These are phyloP conservation scores for Melieria picta DNA, from an alignment of 2,888 invertebrate species.

Conservation along the genomic window DNA sequence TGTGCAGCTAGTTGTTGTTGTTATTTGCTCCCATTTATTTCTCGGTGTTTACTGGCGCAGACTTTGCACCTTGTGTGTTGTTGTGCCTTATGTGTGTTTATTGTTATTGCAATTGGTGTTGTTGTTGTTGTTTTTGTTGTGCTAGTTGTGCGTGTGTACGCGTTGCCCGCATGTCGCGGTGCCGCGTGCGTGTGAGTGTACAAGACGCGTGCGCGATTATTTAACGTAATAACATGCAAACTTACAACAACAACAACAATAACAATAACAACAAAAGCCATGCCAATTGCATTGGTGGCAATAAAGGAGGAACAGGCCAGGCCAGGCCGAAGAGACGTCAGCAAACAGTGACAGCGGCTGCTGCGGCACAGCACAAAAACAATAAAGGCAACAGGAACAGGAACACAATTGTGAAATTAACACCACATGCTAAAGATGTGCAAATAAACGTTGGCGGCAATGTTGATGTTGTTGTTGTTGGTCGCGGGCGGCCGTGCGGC, in stretches of 20 bases:
- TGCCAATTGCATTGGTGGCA: constrained; percentile 2
- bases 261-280: constrained; percentile 8
- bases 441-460: constrained; percentile 17
- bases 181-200: constrained; percentile 1
- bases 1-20: neutral
- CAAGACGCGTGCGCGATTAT: constrained; percentile 42
- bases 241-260: constrained; percentile 24
- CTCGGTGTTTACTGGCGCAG: neutral
- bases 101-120: neutral
- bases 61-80: constrained; percentile 29
- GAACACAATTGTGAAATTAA: neutral
- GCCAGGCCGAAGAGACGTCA: too few species aligned
- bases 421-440: constrained; percentile 21
- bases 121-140: neutral
- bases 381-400: constrained; percentile 3
- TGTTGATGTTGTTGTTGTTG: neutral
- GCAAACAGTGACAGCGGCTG: too few species aligned
- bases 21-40: neutral
- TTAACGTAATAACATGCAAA: constrained; percentile 40
- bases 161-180: neutral
- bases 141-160: neutral
- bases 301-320: too few species aligned
- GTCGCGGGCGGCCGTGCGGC: too few species aligned
- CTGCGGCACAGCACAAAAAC: neutral
- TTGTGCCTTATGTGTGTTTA: constrained; percentile 13